phyloP scores from a whole-genome alignment of 2,888 invertebrate genomes.

The Thysanoteuthis rhombus region DNA sequence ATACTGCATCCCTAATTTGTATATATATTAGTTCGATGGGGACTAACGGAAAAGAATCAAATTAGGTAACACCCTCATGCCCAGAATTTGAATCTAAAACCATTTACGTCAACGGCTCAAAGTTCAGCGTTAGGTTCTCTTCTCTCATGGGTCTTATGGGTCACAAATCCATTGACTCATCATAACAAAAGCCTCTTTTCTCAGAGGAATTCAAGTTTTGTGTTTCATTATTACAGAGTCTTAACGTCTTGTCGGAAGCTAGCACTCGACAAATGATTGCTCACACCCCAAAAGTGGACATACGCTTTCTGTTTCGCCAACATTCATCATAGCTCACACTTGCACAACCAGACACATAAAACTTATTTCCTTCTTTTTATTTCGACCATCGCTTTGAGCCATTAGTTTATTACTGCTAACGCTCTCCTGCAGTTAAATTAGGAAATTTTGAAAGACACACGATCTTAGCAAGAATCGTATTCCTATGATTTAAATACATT shows the following conservation, averaged over 20 bases:
- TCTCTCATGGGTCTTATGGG: not conserved
- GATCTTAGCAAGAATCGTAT: no score
- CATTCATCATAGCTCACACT: not conserved
- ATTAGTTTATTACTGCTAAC: no score
- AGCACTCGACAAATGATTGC: not conserved
- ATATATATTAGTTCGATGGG: no score
- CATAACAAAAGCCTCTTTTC: not conserved
- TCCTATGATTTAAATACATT: no score
- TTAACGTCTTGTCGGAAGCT: not conserved
- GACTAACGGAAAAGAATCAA: no score
- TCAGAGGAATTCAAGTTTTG: not conserved
- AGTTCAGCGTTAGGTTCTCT: not conserved
- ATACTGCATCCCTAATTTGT: no score
- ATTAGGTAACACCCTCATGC: no score
- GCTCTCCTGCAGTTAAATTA: no score
- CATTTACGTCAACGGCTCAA: not conserved
- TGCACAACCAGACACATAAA: not conserved
- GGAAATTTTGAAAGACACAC: no score
- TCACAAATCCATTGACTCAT: not conserved
- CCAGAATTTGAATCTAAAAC: not conserved
- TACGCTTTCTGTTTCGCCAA: not conserved
- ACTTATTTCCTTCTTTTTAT: not conserved
- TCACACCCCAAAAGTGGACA: not conserved
- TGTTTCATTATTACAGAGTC: not conserved
- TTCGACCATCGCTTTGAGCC: not conserved